phyloP scores from a whole-genome alignment of 2,888 invertebrate species.

The Drosophila nr. perissopoda region DNA sequence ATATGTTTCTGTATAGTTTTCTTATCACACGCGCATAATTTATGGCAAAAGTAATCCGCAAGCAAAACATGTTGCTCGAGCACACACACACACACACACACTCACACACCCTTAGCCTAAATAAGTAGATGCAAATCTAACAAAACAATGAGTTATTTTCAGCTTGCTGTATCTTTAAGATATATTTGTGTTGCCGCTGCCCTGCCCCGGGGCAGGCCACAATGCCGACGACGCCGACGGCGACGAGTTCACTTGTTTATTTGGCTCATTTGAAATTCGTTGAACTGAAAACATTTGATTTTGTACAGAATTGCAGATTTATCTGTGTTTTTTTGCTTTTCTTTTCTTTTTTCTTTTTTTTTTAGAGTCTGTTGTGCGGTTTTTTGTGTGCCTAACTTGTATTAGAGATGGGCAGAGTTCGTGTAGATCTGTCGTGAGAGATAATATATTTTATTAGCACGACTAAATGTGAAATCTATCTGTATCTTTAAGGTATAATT shows the following conservation, averaged over 20 bases:
- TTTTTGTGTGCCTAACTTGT: constrained; percentile 10
- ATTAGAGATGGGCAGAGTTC: constrained; percentile 27
- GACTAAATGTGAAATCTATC: background rate
- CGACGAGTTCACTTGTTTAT: constrained; percentile 44
- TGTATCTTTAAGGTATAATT: background rate
- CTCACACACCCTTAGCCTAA: constrained; percentile 22
- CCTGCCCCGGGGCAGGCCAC: constrained; percentile 23
- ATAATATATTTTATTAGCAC: background rate
- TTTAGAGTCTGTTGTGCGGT: constrained; percentile 1
- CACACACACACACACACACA: constrained; percentile 13
- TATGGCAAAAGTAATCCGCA: constrained; percentile 61
- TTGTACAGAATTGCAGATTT: constrained; percentile 67
- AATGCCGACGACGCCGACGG: constrained; percentile 19
- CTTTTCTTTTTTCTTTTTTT: background rate
- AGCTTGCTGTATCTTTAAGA: constrained; percentile 57
- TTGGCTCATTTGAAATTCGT: constrained; percentile 69
- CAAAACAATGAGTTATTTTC: constrained; percentile 64
- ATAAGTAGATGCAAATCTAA: constrained; percentile 66
- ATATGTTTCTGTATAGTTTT: constrained; percentile 17
- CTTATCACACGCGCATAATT: constrained; percentile 58
- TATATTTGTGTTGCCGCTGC: constrained; percentile 45
- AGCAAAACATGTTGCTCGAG: constrained; percentile 48
- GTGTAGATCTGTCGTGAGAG: background rate
- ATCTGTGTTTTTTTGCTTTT: constrained; percentile 40
- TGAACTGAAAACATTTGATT: constrained; percentile 68